Conservation (phyloP, 2,888 invertebrate genomes). For the Desoria tigrina region DNA sequence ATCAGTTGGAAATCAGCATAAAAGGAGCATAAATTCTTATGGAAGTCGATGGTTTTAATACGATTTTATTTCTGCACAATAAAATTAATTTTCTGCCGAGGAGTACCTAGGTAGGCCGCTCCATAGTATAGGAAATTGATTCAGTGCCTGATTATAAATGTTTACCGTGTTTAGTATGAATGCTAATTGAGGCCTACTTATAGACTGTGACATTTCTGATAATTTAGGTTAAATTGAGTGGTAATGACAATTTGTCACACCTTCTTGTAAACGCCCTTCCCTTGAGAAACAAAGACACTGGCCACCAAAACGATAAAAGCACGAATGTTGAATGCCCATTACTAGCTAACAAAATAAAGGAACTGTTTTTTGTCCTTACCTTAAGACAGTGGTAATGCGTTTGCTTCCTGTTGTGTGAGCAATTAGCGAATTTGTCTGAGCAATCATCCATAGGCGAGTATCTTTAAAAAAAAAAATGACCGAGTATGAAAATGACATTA, state of each 20-base stretch:
- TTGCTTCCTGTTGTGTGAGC: constrained; percentile 90
- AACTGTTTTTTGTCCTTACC: constrained; percentile 58
- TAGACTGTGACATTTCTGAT: neutral
- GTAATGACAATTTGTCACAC: constrained; percentile 21
- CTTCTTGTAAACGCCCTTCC: constrained; percentile 17
- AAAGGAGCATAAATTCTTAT: too few species aligned
- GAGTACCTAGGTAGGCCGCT: too few species aligned
- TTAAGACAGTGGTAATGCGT: constrained; percentile 98
- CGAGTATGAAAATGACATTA: too few species aligned
- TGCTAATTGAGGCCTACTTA: constrained; percentile 7
- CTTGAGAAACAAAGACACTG: constrained; percentile 8
- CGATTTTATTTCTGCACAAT: too few species aligned
- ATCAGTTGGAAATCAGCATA: too few species aligned
- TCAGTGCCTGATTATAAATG: too few species aligned
- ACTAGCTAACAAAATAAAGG: neutral
- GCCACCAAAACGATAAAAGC: neutral
- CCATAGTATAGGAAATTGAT: too few species aligned
- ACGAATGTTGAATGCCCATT: neutral
- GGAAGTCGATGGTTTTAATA: too few species aligned
- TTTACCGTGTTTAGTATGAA: neutral
- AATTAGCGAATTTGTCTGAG: constrained; percentile 74
- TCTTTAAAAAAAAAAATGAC: constrained; percentile 43
- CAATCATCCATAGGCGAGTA: constrained; percentile 96
- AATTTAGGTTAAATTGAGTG: constrained; percentile 20
- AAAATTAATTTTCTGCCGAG: too few species aligned